These are phyloP conservation scores for Stegana nigrithorax DNA, from an alignment of 2,888 invertebrate genomes.

Conservation along the genomic window DNA sequence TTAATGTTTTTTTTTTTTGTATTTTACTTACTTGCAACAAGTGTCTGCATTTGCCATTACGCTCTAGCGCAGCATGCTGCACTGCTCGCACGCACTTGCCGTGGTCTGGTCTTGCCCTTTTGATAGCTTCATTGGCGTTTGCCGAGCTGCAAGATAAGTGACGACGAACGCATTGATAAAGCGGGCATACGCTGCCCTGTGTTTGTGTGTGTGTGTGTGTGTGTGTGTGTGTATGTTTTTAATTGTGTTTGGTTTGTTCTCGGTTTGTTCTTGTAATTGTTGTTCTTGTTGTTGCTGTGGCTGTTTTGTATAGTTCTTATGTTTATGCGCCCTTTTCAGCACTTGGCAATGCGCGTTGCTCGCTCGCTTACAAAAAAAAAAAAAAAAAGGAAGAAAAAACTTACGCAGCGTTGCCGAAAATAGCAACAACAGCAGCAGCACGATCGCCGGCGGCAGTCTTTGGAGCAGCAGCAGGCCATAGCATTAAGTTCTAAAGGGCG, in stretches of 20 bases:
- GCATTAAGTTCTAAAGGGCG: constrained; percentile 11
- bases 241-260: constrained; percentile 2
- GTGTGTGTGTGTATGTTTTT: neutral
- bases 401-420: neutral
- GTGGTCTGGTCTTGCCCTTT: constrained; percentile 1
- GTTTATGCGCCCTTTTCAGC: constrained; percentile 7
- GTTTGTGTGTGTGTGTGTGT: no score
- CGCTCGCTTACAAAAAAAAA: neutral
- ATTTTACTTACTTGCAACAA: constrained; percentile 13
- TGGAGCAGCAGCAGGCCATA: constrained; percentile 1
- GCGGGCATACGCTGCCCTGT: neutral
- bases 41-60: neutral
- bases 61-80: neutral
- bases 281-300: no score
- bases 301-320: no score
- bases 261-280: no score
- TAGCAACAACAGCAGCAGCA: neutral
- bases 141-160: constrained; percentile 11
- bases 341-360: constrained; percentile 1
- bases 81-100: neutral
- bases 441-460: neutral
- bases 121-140: constrained; percentile 3
- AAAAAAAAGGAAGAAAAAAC: neutral
- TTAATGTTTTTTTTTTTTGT: no score
- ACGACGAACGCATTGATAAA: constrained; percentile 14